These are phyloP conservation scores for Sebastes hubbsi DNA, from an alignment of 2,797 vertebrate genomes.

Conservation along the genomic window DNA sequence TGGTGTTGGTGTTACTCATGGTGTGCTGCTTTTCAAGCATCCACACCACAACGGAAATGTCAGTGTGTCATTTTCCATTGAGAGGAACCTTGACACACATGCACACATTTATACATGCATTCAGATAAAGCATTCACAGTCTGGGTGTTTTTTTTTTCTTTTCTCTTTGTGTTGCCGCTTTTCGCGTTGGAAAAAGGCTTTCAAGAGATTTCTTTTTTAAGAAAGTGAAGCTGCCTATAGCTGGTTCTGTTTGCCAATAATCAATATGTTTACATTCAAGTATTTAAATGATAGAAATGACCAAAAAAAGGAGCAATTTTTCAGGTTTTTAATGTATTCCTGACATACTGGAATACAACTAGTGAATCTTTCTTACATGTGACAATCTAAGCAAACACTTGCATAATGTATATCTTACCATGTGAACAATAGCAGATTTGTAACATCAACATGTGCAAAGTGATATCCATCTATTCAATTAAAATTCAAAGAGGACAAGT, in stretches of 20 bases:
- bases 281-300: not conserved
- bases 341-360: not conserved
- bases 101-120: not conserved
- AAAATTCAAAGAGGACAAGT: not conserved
- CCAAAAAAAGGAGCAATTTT: no score
- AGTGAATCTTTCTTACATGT: not conserved
- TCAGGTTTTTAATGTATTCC: no score
- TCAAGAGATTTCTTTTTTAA: not conserved
- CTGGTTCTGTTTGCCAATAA: not conserved
- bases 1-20: slow-evolving; percentile 60
- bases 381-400: not conserved
- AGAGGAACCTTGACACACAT: not conserved
- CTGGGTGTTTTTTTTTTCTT: not conserved
- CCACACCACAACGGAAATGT: slow-evolving; percentile 50
- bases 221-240: not conserved
- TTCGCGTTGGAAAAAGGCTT: not conserved
- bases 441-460: not conserved
- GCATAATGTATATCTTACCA: not conserved
- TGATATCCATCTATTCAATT: not conserved
- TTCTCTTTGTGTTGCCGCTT: not conserved
- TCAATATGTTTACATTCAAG: not conserved
- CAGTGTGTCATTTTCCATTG: slow-evolving; percentile 41
- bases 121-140: not conserved
- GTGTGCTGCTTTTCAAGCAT: slow-evolving; percentile 58
- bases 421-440: not conserved